Percentiles rank a stretch among this genome's conserved stretches.
These are phyloP conservation scores for Zhuqinia jingwanae DNA, from an alignment of 2,888 invertebrate species.

Conservation along the genomic window DNA sequence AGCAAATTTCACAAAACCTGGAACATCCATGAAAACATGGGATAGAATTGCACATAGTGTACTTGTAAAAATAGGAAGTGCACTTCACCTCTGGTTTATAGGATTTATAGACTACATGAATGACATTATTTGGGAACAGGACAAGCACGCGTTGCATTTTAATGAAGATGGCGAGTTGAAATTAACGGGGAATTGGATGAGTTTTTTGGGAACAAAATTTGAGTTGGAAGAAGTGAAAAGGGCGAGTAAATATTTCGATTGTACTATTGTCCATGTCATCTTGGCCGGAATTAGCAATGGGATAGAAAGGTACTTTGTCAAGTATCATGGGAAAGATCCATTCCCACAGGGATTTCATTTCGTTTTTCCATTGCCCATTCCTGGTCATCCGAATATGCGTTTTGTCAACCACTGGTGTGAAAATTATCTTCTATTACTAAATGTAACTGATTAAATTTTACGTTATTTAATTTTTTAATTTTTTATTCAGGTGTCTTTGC, in stretches of 20 bases:
- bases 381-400: slow-evolving; percentile 37
- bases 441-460: not conserved
- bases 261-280: slow-evolving; percentile 29
- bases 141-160: slow-evolving; percentile 23
- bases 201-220: slow-evolving; percentile 15
- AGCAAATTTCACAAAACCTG: not conserved
- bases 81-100: not conserved
- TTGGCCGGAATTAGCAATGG: slow-evolving; percentile 12
- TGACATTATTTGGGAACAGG: not conserved
- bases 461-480: not conserved
- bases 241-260: slow-evolving; percentile 8
- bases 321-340: slow-evolving; percentile 10
- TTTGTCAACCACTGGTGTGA: slow-evolving; percentile 54
- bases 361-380: slow-evolving; percentile 27
- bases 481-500: not conserved
- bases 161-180: not conserved
- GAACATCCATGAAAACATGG: not conserved
- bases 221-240: slow-evolving; percentile 12
- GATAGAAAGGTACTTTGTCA: slow-evolving; percentile 17
- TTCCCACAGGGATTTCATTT: not conserved
- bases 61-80: not conserved
- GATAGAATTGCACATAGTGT: not conserved
- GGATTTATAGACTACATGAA: slow-evolving; percentile 27
- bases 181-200: slow-evolving; percentile 29
- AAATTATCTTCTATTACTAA: not conserved